A percentile compares a stretch with the other conserved stretches of the same genome.
Conservation (phyloP, 2,113 vertebrate species). For the Burhinus oedicnemus region DNA sequence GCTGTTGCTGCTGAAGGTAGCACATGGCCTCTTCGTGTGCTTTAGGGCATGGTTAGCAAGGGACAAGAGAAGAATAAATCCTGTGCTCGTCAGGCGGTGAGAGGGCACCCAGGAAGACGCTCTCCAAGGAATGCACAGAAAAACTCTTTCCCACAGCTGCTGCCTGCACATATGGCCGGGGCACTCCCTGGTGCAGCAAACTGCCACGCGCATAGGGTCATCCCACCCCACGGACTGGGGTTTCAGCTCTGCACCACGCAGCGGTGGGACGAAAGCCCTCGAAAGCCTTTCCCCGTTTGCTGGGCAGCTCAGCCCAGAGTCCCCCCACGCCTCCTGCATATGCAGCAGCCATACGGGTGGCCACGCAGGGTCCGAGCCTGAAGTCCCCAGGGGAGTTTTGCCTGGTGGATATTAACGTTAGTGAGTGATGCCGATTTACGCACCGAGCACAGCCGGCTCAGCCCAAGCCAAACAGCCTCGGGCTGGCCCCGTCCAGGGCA, state of each 20-base stretch:
- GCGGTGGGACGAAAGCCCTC: background rate
- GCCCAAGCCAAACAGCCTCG: background rate
- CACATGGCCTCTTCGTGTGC: background rate
- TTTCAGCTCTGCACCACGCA: background rate
- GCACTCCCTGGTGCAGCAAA: background rate
- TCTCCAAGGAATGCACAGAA: background rate
- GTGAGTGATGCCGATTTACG: background rate
- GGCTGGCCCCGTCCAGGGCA: background rate
- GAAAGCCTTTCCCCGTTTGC: background rate
- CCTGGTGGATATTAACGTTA: background rate
- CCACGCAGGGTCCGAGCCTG: rapidly evolving
- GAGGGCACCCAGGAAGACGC: background rate
- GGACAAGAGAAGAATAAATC: background rate
- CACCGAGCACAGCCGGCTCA: background rate
- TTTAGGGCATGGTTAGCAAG: background rate
- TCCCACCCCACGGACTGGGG: rapidly evolving
- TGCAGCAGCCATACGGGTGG: background rate
- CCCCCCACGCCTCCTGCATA: background rate
- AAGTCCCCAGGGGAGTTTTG: background rate
- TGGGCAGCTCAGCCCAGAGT: background rate
- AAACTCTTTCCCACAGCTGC: background rate
- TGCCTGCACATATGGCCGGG: background rate
- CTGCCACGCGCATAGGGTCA: rapidly evolving
- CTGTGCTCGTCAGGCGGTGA: rapidly evolving
- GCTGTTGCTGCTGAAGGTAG: background rate